phyloP scores from a whole-genome alignment of 2,113 vertebrate genomes.

The Cyphomyrus discorhynchus region DNA sequence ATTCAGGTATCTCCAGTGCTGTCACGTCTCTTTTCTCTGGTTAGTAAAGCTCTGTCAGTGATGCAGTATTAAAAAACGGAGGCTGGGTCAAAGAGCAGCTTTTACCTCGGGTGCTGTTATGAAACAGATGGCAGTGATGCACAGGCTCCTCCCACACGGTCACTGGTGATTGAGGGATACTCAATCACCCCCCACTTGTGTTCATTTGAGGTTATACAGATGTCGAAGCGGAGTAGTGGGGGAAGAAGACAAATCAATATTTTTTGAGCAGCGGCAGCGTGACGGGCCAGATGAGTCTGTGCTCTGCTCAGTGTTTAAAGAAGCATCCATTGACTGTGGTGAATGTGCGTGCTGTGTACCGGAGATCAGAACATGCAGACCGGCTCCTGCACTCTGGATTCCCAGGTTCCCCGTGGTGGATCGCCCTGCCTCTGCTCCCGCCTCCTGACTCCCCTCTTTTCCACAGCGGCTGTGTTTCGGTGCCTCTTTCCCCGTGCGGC shows the following conservation, averaged over 20 bases:
- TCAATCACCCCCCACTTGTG: background rate
- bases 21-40: background rate
- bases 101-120: background rate
- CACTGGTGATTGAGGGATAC: background rate
- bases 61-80: background rate
- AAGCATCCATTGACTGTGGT: background rate
- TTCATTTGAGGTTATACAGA: background rate
- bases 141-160: background rate
- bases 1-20: background rate
- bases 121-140: background rate
- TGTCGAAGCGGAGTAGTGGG: background rate
- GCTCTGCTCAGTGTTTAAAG: background rate
- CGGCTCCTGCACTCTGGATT: background rate
- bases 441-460: background rate
- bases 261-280: background rate
- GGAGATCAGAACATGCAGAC: background rate
- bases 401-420: background rate
- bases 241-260: background rate
- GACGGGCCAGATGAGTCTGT: background rate
- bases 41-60: background rate
- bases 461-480: background rate
- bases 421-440: background rate
- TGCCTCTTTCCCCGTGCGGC: conserved; percentile 29
- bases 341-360: background rate
- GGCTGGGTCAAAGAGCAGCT: background rate